Conservation (phyloP, 1,140 invertebrate genomes). For the Zaprionus vittiger region DNA sequence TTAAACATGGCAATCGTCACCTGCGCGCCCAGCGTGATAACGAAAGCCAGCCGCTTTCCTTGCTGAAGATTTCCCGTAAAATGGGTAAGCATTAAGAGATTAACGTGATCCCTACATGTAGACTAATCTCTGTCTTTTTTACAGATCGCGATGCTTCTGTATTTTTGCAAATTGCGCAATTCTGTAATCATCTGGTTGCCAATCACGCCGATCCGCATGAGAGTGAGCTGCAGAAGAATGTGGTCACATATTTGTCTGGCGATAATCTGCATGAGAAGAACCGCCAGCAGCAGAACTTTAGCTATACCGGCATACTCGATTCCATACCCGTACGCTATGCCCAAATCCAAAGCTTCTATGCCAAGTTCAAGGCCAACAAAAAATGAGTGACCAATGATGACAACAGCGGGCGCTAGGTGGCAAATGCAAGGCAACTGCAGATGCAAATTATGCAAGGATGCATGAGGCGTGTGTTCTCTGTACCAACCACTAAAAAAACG, state of each 20-base stretch:
- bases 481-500: constrained; percentile 68
- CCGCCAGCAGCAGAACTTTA: constrained; percentile 79
- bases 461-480: constrained; percentile 69
- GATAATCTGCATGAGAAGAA: constrained; percentile 82
- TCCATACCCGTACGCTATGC: constrained; percentile 82
- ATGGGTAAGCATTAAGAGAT: constrained; percentile 62
- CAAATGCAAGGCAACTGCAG: constrained; percentile 66
- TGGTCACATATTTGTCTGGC: constrained; percentile 81
- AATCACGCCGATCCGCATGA: constrained; percentile 81
- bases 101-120: not conserved
- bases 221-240: constrained; percentile 76
- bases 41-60: constrained; percentile 89
- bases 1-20: constrained; percentile 93
- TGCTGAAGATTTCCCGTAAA: constrained; percentile 90
- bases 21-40: constrained; percentile 91
- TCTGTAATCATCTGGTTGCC: constrained; percentile 82
- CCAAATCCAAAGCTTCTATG: constrained; percentile 83
- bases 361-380: constrained; percentile 83
- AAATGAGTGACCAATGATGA: constrained; percentile 64
- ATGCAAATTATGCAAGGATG: constrained; percentile 75
- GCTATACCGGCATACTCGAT: constrained; percentile 81
- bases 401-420: constrained; percentile 58
- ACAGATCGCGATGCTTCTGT: constrained; percentile 81
- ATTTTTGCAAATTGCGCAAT: constrained; percentile 82
- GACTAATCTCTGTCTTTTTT: not conserved